Evolutionary conservation across 2,888 invertebrate genomes (phyloP), one percentile per base, ranked within the genome.

Genomic region (Drosophila lutescens): DNA sequence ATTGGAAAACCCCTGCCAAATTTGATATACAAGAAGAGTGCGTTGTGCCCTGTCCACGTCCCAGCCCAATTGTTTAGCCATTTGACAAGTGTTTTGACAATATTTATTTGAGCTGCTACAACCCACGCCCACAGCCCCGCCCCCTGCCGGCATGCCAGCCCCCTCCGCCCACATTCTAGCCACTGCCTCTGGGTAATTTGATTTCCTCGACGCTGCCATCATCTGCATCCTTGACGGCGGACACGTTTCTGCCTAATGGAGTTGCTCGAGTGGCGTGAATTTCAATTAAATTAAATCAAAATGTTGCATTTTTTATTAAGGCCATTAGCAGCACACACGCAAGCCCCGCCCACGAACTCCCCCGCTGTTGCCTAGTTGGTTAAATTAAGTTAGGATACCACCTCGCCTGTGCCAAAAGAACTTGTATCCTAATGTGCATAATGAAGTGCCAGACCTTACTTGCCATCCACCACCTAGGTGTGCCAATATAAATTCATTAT

Each of bases 241-340:
- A 90, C 90, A 90, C 90, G 90, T 91, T 91, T 90, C 83, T 78
- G 89, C 90, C 82, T 90, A 90, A 90, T 90, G 91, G 90, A 91
- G 89, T 90, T 89, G 89, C 83, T 90, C 81, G 91, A 90, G 90
- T 89, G 83, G 90, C 90, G 91, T 90, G 89, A 91, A 90, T 90
- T 86, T 82, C 88, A 90, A 90, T 90, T 89, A 86, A 91, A 89
- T 90, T 90, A 86, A 89, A 89, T 89, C 86, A 86, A 86, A 89
- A 84, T 86, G 87, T 80, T 86, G 77, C 89, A 82, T 88, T 84
- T 88, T 85, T 88, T 81, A 86, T 89, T 87, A 81, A 88, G 89
- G 69, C 85, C 84, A 84, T 88, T 88, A 86, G 78, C 72, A 46
- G 60, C 69, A 74, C 71, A 67, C 55, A 60, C 61, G 17, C 47